Evolutionary conservation across 2,113 vertebrate genomes (phyloP).

Genomic region (Epinephelus cyanopodus): DNA sequence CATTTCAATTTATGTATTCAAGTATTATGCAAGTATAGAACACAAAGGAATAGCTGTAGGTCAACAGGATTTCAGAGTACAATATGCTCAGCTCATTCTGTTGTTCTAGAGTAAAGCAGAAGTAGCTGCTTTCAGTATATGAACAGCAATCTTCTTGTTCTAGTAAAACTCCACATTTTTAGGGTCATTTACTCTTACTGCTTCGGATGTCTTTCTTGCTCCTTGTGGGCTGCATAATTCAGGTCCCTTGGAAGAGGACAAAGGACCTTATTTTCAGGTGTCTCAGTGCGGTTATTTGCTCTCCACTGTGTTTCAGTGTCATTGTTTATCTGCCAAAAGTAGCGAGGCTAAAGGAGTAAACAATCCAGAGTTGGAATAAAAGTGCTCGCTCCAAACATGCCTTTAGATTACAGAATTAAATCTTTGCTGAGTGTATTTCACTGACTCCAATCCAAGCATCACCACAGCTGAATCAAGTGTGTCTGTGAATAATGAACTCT

Average conservation of each 20-base stretch:
- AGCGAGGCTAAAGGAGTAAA: not conserved
- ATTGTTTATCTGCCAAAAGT: not conserved
- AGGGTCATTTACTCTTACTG: not conserved
- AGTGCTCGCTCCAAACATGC: not conserved
- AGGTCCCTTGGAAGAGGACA: not conserved
- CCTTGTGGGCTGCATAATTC: not conserved
- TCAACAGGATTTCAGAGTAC: not conserved
- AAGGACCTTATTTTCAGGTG: not conserved
- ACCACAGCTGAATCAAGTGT: conserved; percentile 53
- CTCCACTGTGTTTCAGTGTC: not conserved
- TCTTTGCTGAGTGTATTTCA: conserved; percentile 6
- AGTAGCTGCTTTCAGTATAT: not conserved
- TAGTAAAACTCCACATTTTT: not conserved
- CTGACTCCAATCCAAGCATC: conserved; percentile 15
- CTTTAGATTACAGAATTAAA: conserved; percentile 3
- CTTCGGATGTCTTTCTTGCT: not conserved
- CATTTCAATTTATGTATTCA: not conserved
- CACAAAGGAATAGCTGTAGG: not conserved
- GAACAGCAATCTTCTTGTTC: not conserved
- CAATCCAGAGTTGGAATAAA: not conserved
- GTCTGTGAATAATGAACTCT: conserved; percentile 63
- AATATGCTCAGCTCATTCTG: not conserved
- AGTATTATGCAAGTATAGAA: not conserved
- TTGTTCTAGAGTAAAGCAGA: not conserved
- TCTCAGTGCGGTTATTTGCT: not conserved